Base-by-base conservation (phyloP, 2,888 invertebrate genomes). In the Automeris io region DNA sequence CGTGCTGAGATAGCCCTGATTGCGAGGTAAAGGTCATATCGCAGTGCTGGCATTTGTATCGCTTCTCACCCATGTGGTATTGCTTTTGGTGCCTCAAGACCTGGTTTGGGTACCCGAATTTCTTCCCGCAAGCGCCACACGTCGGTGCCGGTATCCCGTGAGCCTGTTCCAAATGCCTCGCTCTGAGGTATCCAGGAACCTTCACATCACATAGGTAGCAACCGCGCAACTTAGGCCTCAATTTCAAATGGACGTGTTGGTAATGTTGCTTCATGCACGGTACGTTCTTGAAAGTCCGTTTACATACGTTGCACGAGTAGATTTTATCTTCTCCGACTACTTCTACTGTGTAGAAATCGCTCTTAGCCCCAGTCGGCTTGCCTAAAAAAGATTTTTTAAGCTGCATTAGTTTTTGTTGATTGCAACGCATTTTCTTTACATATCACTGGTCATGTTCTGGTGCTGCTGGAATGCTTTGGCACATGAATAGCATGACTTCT, bases 51-150 rank as follows among this genome's bases (percentile, higher is more conserved):
- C 72, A 72, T 0, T 37, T 33, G 29, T 51, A 58, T 1, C 46
- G 44, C 24, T 52, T 65, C 29, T 72, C 73, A 2, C 61, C 66
- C 71, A 72, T 70, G 35, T 72, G 73, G 5, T 48, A 40, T 1
- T 39, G 35, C 47, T 60, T 69, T 37, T 71, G 72, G 13, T 70
- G 70, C 1, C 49, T 43, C 22, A 69, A 33, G 4, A 70, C 61
- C 41, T 52, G 50, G 11, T 51, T 54, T 0, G 64, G 67, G 37
- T 47, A 70, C 0, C 61, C 47, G 42, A 72, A 72, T 34, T 70
- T 72, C 39, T 65, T 69, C 4, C 68, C 70, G 44, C 72, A 73
- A 9, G 64, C 67, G 0, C 54, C 54, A 37, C 72, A 71, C 0
- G 47, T 49, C 1, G 72, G 72, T 0, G 61, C 52, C 1, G 62